Base-by-base conservation (phyloP, 2,888 invertebrate species). In the Cheilosia vernalis region DNA sequence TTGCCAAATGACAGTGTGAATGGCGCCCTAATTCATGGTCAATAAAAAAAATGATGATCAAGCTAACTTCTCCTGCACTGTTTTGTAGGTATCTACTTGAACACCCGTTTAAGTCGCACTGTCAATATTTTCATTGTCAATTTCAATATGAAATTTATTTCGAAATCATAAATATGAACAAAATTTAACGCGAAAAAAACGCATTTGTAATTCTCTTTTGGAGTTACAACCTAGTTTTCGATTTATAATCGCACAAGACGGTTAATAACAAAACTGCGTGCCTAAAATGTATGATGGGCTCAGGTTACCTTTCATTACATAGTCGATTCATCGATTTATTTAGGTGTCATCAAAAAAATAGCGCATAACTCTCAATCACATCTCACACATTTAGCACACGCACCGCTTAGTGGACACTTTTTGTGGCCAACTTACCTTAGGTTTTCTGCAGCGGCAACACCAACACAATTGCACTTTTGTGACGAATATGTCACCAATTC, bases 11-110 rank as follows among this genome's bases (percentile, higher is more conserved):
- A 60, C 37, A 61, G 24, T 15, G 30, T 21, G 17, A 64, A 72
- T 40, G 69, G 51, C 77, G 76, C 77, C 81, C 85, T 67, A 76
- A 81, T 81, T 85, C 81, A 85, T 81, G 85, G 85, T 63, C 85
- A 81, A 74, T 21, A 60, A 60, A 64, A 66, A 66, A 47, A 0
- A 0, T 56, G 74, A 74, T 74, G 74, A 74, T 44, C 49, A 53
- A 19, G 67, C 30, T 53, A 67, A 55, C 21, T 33, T 19, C 47
- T 40, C 42, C 49, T n/a, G n/a, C 5, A 63, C n/a, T 2, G 19
- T 10, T 33, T 33, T 33, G 10, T 33, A 37, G 37, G 13, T 37
- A 27, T 27, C 27, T 27, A 27, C 27, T 27, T 27, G 5, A 6
- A 13, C 30, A n/a, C 7, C 53, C 61, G 58, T 58, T 33, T 4